Percentiles rank a stretch among this genome's conserved stretches.
These are phyloP conservation scores for Dorcus parallelipipedus DNA, from an alignment of 2,888 invertebrate species.

Conservation along the genomic window DNA sequence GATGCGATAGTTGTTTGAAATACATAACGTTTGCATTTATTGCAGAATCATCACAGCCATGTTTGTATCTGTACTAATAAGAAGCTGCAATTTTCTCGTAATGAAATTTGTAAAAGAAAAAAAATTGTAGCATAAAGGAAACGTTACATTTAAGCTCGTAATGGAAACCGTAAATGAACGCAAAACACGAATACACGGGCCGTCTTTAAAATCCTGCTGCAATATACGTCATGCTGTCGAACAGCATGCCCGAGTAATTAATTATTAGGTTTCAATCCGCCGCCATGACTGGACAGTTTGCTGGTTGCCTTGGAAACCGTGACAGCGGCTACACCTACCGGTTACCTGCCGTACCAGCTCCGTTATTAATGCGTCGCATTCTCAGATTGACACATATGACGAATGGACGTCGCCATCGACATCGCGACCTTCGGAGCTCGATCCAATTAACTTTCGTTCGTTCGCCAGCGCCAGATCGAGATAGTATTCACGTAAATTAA, in stretches of 20 bases:
- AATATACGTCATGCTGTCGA: constrained; percentile 36
- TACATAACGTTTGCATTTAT: too few species aligned
- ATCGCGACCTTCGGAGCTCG: constrained; percentile 26
- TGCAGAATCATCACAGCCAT: too few species aligned
- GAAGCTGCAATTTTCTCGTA: too few species aligned
- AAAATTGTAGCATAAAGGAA: too few species aligned
- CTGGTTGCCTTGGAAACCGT: constrained; percentile 41
- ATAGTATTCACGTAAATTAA: background rate
- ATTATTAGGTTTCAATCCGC: constrained; percentile 48
- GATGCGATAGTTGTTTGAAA: too few species aligned
- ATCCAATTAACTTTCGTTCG: constrained; percentile 28
- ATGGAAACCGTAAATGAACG: constrained; percentile 5
- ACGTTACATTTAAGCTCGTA: too few species aligned
- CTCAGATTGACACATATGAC: constrained; percentile 29
- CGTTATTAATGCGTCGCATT: constrained; percentile 33
- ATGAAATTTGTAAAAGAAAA: too few species aligned
- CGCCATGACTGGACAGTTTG: constrained; percentile 42
- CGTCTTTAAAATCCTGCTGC: constrained; percentile 26
- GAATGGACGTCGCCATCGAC: constrained; percentile 27
- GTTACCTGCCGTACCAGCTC: constrained; percentile 38
- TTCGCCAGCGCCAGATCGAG: constrained; percentile 5
- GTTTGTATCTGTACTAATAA: too few species aligned
- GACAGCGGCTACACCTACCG: constrained; percentile 42
- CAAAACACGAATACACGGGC: constrained; percentile 6
- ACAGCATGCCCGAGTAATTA: constrained; percentile 41